Evolutionary conservation across 2,888 invertebrate genomes (phyloP), one percentile per base, ranked within the genome.

Genomic region (Protodeltote pygarga): DNA sequence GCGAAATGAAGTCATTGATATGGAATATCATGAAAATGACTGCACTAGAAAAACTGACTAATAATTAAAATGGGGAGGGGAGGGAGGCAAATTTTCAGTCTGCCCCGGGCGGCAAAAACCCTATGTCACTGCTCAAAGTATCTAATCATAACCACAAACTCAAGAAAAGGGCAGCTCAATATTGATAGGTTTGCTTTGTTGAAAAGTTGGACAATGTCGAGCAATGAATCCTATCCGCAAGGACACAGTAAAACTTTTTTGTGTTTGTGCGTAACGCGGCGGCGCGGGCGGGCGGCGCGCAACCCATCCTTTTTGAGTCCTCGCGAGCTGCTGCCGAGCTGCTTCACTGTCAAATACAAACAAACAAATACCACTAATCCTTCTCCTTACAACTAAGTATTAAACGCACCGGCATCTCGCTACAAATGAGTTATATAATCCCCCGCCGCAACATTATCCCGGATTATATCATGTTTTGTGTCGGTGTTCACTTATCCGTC

Each of bases 401-500:
- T 78, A 83, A 86, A 82, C 74, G 67, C 80, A 78, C 79, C 87
- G 86, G 81, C 84, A 82, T 81, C 77, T 82, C 75, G 77, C 76
- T 80, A 82, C 85, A 89, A 85, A 88, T 85, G 81, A 84, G 79
- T 79, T 78, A 77, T 83, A 78, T 81, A 85, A 87, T 83, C 84
- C 81, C 68, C 71, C 60, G 65, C 84, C 85, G 85, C 85, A 85
- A 84, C 78, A 81, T 84, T 80, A 86, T 75, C 80, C 77, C 71
- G 82, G 88, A 87, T 90, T 87, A 87, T 81, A 86, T 79, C 75
- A 68, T 77, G 81, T 85, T 85, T 87, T 89, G 83, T 85, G 75
- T 75, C 77, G 76, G 77, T 80, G 83, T 65, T 84, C 84, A 82
- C 78, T 85, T 68, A 42, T 81, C 74, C 73, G 73, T 70, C 67